Evolutionary conservation across 2,888 invertebrate genomes (phyloP).

Genomic region (Alloscopus bannaensis): DNA sequence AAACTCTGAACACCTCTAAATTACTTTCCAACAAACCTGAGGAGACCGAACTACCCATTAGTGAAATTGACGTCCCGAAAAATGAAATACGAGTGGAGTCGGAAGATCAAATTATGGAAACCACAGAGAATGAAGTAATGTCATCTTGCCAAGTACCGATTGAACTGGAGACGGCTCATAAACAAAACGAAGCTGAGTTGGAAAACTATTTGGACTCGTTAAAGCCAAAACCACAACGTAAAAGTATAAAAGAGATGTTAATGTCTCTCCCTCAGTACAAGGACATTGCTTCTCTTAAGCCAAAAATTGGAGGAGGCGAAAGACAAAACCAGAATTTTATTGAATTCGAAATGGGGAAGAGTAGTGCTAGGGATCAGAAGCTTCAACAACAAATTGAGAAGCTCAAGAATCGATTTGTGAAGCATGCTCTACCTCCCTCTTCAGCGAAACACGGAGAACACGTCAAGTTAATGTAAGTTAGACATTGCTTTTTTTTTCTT

Average conservation of each 20-base stretch:
- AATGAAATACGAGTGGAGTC: too few species aligned
- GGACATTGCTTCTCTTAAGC: slow-evolving; percentile 75
- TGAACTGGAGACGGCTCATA: neutral
- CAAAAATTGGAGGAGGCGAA: slow-evolving; percentile 78
- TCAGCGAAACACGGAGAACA: slow-evolving; percentile 78
- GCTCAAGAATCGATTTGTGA: slow-evolving; percentile 84
- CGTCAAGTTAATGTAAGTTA: slow-evolving; percentile 79
- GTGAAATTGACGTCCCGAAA: too few species aligned
- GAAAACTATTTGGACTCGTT: slow-evolving; percentile 54
- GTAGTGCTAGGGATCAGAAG: slow-evolving; percentile 74
- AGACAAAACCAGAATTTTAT: slow-evolving; percentile 79
- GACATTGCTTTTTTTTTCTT: too few species aligned
- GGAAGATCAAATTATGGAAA: too few species aligned
- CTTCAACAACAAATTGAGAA: slow-evolving; percentile 79
- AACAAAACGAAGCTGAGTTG: slow-evolving; percentile 53
- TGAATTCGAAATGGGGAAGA: slow-evolving; percentile 75
- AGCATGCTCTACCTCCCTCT: slow-evolving; percentile 78
- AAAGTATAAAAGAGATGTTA: slow-evolving; percentile 63
- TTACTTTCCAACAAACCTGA: too few species aligned
- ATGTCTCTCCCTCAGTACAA: slow-evolving; percentile 60
- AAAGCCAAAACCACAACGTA: slow-evolving; percentile 61
- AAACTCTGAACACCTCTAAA: too few species aligned
- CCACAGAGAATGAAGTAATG: too few species aligned
- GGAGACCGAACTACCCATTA: too few species aligned
- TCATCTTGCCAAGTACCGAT: too few species aligned